A percentile compares a stretch with the other conserved stretches of the same genome.
Evolutionary conservation across 1,140 invertebrate genomes (phyloP).

Genomic region (Sogatella furcifera): DNA sequence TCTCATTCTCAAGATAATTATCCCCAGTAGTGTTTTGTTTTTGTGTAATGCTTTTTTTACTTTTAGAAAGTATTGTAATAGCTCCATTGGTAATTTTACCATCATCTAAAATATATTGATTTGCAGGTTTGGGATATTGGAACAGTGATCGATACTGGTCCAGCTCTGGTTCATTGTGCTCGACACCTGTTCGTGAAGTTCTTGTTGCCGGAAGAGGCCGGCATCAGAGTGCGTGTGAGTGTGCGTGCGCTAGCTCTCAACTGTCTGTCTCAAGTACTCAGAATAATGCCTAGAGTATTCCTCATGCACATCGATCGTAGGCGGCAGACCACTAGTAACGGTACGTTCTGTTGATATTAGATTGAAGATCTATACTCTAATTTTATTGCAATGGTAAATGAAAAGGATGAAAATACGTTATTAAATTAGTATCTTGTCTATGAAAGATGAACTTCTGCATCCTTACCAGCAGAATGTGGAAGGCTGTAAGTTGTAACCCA

Average conservation of each 20-base stretch:
- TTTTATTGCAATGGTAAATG: too few species aligned
- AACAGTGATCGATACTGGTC: conserved; percentile 46
- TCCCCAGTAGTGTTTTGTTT: too few species aligned
- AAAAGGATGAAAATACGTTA: too few species aligned
- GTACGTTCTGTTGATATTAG: background rate
- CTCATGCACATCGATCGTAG: conserved; percentile 47
- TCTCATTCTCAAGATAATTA: too few species aligned
- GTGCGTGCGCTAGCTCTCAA: conserved; percentile 70
- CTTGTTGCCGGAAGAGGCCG: conserved; percentile 50
- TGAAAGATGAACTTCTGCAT: too few species aligned
- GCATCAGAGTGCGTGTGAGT: conserved; percentile 63
- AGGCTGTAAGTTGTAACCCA: too few species aligned
- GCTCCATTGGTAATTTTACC: too few species aligned
- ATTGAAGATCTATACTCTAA: too few species aligned
- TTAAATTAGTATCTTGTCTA: too few species aligned
- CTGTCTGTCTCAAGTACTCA: conserved; percentile 57
- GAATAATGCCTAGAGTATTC: conserved; percentile 57
- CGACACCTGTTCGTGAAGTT: conserved; percentile 64
- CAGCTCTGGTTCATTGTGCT: conserved; percentile 55
- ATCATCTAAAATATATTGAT: background rate
- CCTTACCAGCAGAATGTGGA: too few species aligned
- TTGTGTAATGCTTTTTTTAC: too few species aligned
- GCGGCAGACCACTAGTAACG: conserved; percentile 16
- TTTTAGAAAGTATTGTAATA: too few species aligned
- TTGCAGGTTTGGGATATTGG: conserved; percentile 50